phyloP scores from a whole-genome alignment of 2,797 vertebrate genomes.

The Chlorospingus semifuscus region DNA sequence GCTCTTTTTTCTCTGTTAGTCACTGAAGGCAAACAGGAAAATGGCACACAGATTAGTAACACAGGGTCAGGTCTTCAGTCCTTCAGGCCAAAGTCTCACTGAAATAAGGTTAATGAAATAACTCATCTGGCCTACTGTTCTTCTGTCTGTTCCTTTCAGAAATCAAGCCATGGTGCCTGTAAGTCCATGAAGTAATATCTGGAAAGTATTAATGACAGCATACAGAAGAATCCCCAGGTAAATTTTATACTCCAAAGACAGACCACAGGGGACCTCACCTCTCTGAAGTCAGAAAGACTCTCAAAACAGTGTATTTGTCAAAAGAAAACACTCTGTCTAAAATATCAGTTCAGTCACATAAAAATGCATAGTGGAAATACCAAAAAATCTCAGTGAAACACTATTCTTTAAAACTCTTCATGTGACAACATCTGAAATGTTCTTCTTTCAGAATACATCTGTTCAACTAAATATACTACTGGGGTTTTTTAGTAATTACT shows the following conservation, averaged over 20 bases:
- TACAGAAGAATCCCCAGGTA: background rate
- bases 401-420: constrained; percentile 15
- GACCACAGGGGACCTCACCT: background rate
- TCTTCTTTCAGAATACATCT: constrained; percentile 44
- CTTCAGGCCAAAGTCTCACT: background rate
- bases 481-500: constrained; percentile 13
- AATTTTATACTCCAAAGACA: background rate
- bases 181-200: background rate
- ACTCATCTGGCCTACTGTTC: background rate
- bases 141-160: background rate
- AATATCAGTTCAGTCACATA: background rate
- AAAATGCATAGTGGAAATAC: constrained; percentile 10
- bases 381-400: background rate
- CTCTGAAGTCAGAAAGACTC: background rate
- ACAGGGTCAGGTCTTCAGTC: background rate
- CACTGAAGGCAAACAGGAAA: background rate
- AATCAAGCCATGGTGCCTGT: background rate
- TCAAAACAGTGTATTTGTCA: background rate
- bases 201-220: background rate
- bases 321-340: constrained; percentile 26
- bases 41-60: background rate
- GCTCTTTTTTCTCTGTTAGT: background rate
- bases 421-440: constrained; percentile 21
- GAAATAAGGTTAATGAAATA: background rate
- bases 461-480: constrained; percentile 3